Percentiles rank a stretch among this genome's conserved stretches.
These are phyloP conservation scores for Drosophila kokeensis DNA, from an alignment of 2,888 invertebrate genomes.

Conservation along the genomic window DNA sequence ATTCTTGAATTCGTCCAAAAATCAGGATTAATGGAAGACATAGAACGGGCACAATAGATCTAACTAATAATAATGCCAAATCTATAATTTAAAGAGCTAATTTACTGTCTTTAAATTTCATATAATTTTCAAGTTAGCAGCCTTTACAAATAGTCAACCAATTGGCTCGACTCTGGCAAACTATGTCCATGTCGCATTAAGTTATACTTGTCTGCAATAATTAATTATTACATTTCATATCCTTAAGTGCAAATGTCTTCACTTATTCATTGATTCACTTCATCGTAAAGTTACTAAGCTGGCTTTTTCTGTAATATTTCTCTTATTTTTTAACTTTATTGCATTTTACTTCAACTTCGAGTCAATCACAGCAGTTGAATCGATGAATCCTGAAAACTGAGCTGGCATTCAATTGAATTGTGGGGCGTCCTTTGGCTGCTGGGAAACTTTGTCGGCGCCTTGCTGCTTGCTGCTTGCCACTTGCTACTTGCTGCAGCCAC, in stretches of 20 bases:
- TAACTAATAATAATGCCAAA: background rate
- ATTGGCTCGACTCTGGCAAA: background rate
- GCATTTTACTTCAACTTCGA: slow-evolving; percentile 15
- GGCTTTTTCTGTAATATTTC: slow-evolving; percentile 87
- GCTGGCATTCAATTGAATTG: slow-evolving; percentile 55
- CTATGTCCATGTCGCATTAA: background rate
- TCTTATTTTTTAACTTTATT: slow-evolving; percentile 2
- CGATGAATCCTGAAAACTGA: slow-evolving; percentile 30
- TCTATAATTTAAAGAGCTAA: background rate
- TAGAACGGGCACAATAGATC: background rate
- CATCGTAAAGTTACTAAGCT: background rate
- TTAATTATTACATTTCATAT: background rate
- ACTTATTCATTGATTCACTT: background rate
- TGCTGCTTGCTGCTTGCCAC: slow-evolving; percentile 21
- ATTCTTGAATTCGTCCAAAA: background rate
- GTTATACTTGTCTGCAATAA: background rate
- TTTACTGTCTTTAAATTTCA: background rate
- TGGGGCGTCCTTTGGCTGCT: slow-evolving; percentile 23
- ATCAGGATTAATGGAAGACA: background rate
- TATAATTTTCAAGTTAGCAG: background rate
- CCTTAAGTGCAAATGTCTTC: background rate
- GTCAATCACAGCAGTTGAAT: slow-evolving; percentile 37
- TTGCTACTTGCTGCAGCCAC: slow-evolving; percentile 16
- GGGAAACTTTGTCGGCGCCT: slow-evolving; percentile 49
- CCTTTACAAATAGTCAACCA: background rate